Percentiles rank a stretch among this genome's conserved stretches.
Conservation (phyloP, 2,888 invertebrate genomes). For the Schrankia costaestrigalis region DNA sequence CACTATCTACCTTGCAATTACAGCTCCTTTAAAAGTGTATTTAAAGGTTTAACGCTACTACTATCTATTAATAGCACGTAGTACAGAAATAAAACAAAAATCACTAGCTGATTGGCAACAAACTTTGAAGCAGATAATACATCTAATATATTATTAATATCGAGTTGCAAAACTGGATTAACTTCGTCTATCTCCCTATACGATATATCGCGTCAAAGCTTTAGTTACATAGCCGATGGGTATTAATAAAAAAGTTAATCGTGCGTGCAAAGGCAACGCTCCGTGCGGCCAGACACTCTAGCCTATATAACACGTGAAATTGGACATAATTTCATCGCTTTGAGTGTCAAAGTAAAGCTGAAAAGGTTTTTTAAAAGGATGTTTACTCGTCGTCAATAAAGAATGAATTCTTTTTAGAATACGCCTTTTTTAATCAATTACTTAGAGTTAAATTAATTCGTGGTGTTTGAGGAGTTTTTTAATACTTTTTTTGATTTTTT, state of each 20-base stretch:
- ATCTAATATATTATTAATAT: conserved; percentile 23
- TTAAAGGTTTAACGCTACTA: too few relatives aligned
- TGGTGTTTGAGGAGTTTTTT: too few relatives aligned
- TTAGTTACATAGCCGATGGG: conserved; percentile 34
- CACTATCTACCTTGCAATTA: too few relatives aligned
- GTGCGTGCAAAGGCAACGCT: conserved; percentile 43
- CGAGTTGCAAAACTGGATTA: conserved; percentile 47
- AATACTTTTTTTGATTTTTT: too few relatives aligned
- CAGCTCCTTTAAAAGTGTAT: too few relatives aligned
- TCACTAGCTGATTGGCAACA: too few relatives aligned
- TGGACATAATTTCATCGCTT: conserved; percentile 20
- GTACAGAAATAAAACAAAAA: too few relatives aligned
- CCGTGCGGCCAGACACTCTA: conserved; percentile 24
- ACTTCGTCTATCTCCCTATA: conserved; percentile 34
- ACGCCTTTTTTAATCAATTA: too few relatives aligned
- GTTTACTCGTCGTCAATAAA: conserved; percentile 23
- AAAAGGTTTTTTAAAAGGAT: conserved; percentile 14
- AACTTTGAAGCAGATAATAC: conserved; percentile 18
- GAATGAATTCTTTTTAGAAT: too few relatives aligned
- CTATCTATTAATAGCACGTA: too few relatives aligned
- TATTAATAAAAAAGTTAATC: conserved; percentile 74
- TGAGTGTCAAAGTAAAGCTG: conserved; percentile 10
- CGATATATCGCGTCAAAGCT: conserved; percentile 45
- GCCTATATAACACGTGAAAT: conserved; percentile 16
- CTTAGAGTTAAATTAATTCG: too few relatives aligned